A percentile compares a stretch with the other conserved stretches of the same genome.
Evolutionary conservation across 2,888 invertebrate species (phyloP).

Genomic region (Torymus auratus): DNA sequence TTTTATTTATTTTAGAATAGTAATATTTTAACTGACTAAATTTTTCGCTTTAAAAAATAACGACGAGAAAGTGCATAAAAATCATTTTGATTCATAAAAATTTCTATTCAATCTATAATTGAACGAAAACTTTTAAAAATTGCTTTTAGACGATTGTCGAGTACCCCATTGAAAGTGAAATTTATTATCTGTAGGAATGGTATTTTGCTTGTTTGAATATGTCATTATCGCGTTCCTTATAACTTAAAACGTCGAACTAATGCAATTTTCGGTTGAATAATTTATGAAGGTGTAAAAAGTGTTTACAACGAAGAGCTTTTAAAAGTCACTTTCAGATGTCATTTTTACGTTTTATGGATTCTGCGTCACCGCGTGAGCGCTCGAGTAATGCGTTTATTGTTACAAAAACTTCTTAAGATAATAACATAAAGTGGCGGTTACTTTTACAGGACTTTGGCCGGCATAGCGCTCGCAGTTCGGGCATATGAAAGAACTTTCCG

Average conservation of each 20-base stretch:
- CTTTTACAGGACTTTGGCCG: not conserved
- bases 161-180: no score
- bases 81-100: no score
- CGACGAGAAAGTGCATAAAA: no score
- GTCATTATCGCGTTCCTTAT: no score
- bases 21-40: no score
- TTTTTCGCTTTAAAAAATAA: no score
- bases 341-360: constrained; percentile 33
- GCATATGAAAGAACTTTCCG: constrained; percentile 28
- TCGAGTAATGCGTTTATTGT: constrained; percentile 8
- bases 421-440: constrained; percentile 28
- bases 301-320: constrained; percentile 32
- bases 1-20: no score
- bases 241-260: not conserved
- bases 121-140: no score
- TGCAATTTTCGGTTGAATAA: constrained; percentile 22
- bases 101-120: no score
- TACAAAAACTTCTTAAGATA: constrained; percentile 23
- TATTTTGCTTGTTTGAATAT: no score
- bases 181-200: no score
- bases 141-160: no score
- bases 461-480: not conserved
- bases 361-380: not conserved
- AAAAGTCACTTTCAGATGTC: constrained; percentile 39
- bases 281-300: constrained; percentile 42